These are phyloP conservation scores for Triplophysa rosa DNA, from an alignment of 2,113 vertebrate genomes.

Conservation along the genomic window DNA sequence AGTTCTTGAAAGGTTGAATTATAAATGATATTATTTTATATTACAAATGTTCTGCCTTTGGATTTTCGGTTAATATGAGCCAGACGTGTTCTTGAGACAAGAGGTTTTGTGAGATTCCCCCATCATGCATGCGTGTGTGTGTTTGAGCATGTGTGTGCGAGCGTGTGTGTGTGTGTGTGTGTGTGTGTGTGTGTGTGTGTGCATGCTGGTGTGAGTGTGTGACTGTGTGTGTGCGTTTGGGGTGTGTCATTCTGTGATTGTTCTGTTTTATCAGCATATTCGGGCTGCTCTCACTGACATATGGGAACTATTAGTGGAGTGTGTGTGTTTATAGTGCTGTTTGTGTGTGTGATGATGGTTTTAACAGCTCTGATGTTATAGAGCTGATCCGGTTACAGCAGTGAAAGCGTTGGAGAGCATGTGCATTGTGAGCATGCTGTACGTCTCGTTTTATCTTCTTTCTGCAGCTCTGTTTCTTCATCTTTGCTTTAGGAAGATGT, in stretches of 20 bases:
- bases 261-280: neutral
- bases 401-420: neutral
- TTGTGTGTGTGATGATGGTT: slow-evolving; percentile 14
- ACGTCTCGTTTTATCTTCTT: neutral
- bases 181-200: neutral
- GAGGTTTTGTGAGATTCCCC: neutral
- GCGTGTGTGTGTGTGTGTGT: neutral
- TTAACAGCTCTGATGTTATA: slow-evolving; percentile 17
- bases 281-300: neutral
- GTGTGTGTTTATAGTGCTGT: slow-evolving; percentile 20
- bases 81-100: neutral
- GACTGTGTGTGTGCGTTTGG: neutral
- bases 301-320: slow-evolving; percentile 12
- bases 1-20: no score
- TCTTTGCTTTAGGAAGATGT: neutral
- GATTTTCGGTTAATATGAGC: no score
- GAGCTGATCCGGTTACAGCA: neutral
- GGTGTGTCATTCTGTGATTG: neutral
- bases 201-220: neutral
- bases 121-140: neutral
- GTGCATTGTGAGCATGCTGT: neutral
- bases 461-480: neutral
- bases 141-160: no score
- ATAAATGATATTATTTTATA: no score
- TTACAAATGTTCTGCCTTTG: no score